phyloP scores from a whole-genome alignment of 1,140 invertebrate genomes.

The Anagrus nilaparvatae region DNA sequence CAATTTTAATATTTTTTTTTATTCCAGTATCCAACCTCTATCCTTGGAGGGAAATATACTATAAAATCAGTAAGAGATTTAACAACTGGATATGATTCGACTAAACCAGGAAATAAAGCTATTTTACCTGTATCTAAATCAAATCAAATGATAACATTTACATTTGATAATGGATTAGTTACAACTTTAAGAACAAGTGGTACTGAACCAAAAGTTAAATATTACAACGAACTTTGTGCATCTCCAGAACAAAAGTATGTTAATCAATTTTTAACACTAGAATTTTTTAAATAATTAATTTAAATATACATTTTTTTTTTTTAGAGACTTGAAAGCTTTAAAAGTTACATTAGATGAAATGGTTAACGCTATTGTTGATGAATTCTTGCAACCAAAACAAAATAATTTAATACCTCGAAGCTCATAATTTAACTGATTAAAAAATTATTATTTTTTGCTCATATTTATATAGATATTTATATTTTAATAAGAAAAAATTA shows the following conservation, averaged over 20 bases:
- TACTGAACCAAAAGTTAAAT: conserved; percentile 98
- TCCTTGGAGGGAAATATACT: conserved; percentile 59
- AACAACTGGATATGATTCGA: conserved; percentile 79
- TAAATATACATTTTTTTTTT: conserved; percentile 21
- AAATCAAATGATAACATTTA: conserved; percentile 96
- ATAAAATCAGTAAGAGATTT: conserved; percentile 76
- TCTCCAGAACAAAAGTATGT: conserved; percentile 53
- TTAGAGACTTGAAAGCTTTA: conserved; percentile 58
- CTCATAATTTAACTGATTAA: conserved; percentile 20
- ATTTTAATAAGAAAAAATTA: no score
- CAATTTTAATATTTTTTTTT: conserved; percentile 12
- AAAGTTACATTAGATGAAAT: conserved; percentile 59
- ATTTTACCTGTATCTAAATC: conserved; percentile 65
- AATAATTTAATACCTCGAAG: conserved; percentile 53
- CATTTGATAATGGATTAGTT: conserved; percentile 77
- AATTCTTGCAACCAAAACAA: conserved; percentile 69
- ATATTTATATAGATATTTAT: no score
- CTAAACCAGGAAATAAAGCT: conserved; percentile 59
- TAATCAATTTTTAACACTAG: conserved; percentile 1
- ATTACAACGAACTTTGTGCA: conserved; percentile 86
- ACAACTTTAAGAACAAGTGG: conserved; percentile 91
- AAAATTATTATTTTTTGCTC: no score
- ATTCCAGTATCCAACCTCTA: conserved; percentile 65
- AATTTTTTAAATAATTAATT: background rate
- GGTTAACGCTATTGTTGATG: conserved; percentile 64